Evolutionary conservation across 2,113 vertebrate genomes (phyloP).

Genomic region (Erythrolamprus reginae): DNA sequence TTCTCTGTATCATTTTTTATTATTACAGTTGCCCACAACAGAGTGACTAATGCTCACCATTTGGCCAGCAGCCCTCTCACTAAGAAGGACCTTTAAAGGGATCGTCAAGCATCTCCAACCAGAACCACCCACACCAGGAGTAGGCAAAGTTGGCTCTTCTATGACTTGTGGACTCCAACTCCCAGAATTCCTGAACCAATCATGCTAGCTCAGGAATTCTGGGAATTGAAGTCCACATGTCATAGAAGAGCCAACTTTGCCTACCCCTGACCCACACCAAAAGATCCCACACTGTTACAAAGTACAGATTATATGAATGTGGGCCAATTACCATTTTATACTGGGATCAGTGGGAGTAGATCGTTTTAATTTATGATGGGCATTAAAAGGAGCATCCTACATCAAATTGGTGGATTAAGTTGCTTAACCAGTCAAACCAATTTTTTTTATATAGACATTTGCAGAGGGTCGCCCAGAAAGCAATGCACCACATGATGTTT

Average conservation of each 20-base stretch:
- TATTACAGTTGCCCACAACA: background rate
- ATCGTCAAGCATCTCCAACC: background rate
- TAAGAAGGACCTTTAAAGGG: background rate
- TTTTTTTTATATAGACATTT: background rate
- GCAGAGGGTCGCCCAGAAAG: too few relatives aligned
- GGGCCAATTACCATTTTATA: background rate
- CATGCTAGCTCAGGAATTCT: too few relatives aligned
- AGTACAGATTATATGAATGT: background rate
- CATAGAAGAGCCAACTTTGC: too few relatives aligned
- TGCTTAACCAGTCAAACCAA: background rate
- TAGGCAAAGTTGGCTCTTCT: too few relatives aligned
- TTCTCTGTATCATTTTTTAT: background rate
- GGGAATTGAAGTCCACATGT: too few relatives aligned
- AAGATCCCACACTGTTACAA: background rate
- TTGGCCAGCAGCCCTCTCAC: background rate
- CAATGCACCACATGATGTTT: too few relatives aligned
- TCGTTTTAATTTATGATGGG: background rate
- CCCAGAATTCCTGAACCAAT: too few relatives aligned
- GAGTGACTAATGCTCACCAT: background rate
- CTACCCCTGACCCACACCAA: conserved; percentile 8
- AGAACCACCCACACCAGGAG: conserved; percentile 1
- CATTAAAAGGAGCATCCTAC: background rate
- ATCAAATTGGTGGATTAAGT: background rate
- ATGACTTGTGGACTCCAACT: too few relatives aligned
- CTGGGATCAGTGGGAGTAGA: background rate